phyloP scores from a whole-genome alignment of 2,888 invertebrate species.

The Calliphora vomitoria region DNA sequence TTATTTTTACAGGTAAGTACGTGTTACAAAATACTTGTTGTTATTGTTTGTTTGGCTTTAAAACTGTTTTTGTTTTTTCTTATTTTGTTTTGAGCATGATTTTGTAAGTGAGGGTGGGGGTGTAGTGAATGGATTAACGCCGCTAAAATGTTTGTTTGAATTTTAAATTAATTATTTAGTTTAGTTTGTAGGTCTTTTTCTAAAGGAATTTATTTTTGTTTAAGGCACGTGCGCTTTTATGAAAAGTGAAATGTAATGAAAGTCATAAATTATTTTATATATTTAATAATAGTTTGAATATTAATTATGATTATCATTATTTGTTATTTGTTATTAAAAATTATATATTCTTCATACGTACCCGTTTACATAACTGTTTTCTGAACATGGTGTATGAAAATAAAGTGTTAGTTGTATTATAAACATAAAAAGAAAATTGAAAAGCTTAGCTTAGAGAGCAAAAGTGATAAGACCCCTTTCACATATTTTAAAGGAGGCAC shows the following conservation, averaged over 20 bases:
- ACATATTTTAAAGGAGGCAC: too few relatives aligned
- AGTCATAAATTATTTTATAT: conserved; percentile 19
- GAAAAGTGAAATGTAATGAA: conserved; percentile 62
- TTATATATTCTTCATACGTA: neutral
- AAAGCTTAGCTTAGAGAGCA: too few relatives aligned
- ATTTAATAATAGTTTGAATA: conserved; percentile 27
- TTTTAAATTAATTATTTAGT: conserved; percentile 35
- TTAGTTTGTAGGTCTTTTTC: neutral
- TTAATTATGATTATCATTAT: conserved; percentile 12
- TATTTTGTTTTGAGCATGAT: neutral
- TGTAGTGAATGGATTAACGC: neutral
- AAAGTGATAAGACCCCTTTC: too few relatives aligned
- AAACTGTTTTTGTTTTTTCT: neutral
- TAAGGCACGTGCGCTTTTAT: conserved; percentile 52
- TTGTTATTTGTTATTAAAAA: neutral
- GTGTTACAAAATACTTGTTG: conserved; percentile 29
- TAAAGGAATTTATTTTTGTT: conserved; percentile 21
- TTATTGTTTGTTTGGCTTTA: neutral
- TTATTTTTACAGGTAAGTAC: neutral
- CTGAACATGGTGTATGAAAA: neutral
- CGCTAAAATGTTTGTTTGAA: conserved; percentile 11
- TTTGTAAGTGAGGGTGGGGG: neutral
- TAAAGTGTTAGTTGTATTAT: neutral
- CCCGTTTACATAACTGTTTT: conserved; percentile 5
- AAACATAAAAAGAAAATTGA: too few relatives aligned